Evolutionary conservation across 2,888 invertebrate genomes (phyloP), one percentile per base, ranked within the genome.

Genomic region (Oscheius sp.): DNA sequence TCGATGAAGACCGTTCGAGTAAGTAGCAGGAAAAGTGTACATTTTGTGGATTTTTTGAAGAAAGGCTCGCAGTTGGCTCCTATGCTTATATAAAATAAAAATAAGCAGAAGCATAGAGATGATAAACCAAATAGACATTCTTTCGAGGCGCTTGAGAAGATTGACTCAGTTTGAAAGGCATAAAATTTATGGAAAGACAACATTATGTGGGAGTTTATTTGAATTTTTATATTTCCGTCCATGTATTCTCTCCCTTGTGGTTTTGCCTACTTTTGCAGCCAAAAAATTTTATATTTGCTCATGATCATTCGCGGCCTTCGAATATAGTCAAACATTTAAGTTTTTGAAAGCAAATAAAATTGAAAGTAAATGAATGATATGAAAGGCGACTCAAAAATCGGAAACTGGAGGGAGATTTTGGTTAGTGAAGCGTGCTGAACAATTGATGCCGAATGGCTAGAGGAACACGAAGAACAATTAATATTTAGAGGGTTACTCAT

Each of bases 381-480:
- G 55, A 55, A 34, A 17, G 34, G 34, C 25, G 25, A 53, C 20
- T 42, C 12, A 20, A 17, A 20, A 42, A 42, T 42, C 42, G 42
- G 42, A 42, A 42, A 42, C 42, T 20, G 20, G 34, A n/a, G 37
- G 55, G 1, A 33, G 17, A 23, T n/a, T 23, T 23, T 23, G 33
- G 55, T 55, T 48, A 25, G 34, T n/a, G 27, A n/a, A 52, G 52
- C 33, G 55, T 31, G 42, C 20, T 3, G 42, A 42, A 42, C n/a
- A n/a, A n/a, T 42, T 42, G 42, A 10, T n/a, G n/a, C n/a, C n/a
- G 20, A 20, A 10, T 17, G 42, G 42, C n/a, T 42, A 42, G 25
- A 23, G 58, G 61, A 61, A 45, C 45, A 45, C 27, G 27, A 29
- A 17, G 61, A 25, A 61, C 61, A 61, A 61, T 61, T 61, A 61